phyloP scores from a whole-genome alignment of 2,113 vertebrate species.

The Phycodurus eques region DNA sequence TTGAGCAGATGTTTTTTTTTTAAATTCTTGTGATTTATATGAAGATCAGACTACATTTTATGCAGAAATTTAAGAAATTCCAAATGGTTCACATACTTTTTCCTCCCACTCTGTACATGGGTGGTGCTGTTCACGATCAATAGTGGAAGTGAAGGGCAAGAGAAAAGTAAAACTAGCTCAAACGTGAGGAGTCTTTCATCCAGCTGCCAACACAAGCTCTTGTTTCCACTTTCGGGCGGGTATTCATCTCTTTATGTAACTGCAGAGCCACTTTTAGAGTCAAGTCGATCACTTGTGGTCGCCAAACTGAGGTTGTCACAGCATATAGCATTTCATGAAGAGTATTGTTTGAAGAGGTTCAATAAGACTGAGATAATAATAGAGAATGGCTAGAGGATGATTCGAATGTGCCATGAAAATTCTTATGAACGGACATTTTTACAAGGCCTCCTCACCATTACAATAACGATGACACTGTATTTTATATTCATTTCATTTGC shows the following conservation, averaged over 20 bases:
- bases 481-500: background rate
- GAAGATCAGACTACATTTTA: too few relatives aligned
- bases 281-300: constrained; percentile 38
- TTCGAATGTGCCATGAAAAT: constrained; percentile 16
- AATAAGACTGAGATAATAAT: constrained; percentile 55
- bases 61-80: too few relatives aligned
- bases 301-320: constrained; percentile 20
- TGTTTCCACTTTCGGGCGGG: constrained; percentile 39
- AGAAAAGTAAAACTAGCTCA: constrained; percentile 32
- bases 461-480: background rate
- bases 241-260: constrained; percentile 36
- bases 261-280: constrained; percentile 40
- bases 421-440: constrained; percentile 12
- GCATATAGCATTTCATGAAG: constrained; percentile 46
- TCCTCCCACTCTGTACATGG: background rate
- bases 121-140: constrained; percentile 50
- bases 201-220: constrained; percentile 30
- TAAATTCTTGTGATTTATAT: too few relatives aligned
- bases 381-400: constrained; percentile 24
- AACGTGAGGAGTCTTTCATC: constrained; percentile 37
- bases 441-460: background rate
- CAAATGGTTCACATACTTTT: too few relatives aligned
- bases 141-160: constrained; percentile 35
- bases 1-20: too few relatives aligned
- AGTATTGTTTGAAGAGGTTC: constrained; percentile 49